Evolutionary conservation across 2,797 vertebrate species (phyloP).

Genomic region (Amazona finschi): DNA sequence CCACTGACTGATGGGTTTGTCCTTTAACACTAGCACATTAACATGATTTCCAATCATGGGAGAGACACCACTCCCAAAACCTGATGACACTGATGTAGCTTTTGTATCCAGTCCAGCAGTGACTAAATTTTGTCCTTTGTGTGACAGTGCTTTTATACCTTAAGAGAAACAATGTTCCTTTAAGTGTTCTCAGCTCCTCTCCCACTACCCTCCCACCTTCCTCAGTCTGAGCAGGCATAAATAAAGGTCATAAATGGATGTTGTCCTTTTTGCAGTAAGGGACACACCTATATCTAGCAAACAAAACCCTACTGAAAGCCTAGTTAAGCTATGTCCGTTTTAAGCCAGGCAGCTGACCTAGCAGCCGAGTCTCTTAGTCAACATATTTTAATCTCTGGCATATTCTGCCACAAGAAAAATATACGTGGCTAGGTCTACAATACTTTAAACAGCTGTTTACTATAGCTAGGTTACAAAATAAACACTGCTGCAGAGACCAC

Average conservation of each 20-base stretch:
- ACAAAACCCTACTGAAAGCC: not conserved
- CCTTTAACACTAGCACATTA: not conserved
- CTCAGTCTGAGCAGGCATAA: not conserved
- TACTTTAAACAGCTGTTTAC: slow-evolving; percentile 71
- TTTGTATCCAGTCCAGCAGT: slow-evolving; percentile 8
- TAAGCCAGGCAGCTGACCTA: slow-evolving; percentile 34
- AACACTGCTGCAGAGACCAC: slow-evolving; percentile 55
- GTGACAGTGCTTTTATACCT: slow-evolving; percentile 18
- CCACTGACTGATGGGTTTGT: not conserved
- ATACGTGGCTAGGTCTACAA: slow-evolving; percentile 60
- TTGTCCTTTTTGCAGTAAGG: slow-evolving; percentile 14
- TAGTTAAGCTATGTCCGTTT: slow-evolving; percentile 25
- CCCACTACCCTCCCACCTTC: not conserved
- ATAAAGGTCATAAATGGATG: not conserved
- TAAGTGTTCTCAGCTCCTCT: not conserved
- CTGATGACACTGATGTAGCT: not conserved
- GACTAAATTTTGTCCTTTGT: not conserved
- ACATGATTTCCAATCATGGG: not conserved
- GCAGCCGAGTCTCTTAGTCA: not conserved
- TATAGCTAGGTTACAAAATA: slow-evolving; percentile 71
- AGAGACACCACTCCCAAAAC: not conserved
- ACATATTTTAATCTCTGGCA: slow-evolving; percentile 40
- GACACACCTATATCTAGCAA: not conserved
- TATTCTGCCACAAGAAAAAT: slow-evolving; percentile 50
- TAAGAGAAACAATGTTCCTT: not conserved